Evolutionary conservation across 1,140 invertebrate species (phyloP).

Genomic region (Aphelinus certus): DNA sequence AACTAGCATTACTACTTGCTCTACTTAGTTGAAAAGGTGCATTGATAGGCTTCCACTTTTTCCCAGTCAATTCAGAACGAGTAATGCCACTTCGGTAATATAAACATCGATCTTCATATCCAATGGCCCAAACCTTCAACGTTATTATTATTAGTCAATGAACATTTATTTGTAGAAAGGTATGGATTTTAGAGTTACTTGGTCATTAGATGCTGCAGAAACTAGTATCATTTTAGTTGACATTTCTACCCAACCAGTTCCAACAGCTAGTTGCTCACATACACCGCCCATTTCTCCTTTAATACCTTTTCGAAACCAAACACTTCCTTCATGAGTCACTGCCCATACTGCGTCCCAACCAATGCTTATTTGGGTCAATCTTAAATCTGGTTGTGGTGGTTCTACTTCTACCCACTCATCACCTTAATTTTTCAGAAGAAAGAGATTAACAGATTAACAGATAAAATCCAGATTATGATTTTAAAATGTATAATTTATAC

Average conservation of each 20-base stretch:
- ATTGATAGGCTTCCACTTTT: slow-evolving; percentile 83
- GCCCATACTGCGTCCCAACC: slow-evolving; percentile 90
- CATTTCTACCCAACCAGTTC: slow-evolving; percentile 85
- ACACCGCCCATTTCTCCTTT: slow-evolving; percentile 75
- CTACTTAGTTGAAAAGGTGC: slow-evolving; percentile 81
- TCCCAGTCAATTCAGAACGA: slow-evolving; percentile 81
- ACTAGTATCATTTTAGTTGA: slow-evolving; percentile 84
- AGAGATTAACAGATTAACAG: not conserved
- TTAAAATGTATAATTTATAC: slow-evolving; percentile 52
- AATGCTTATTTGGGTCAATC: slow-evolving; percentile 81
- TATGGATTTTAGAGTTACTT: slow-evolving; percentile 66
- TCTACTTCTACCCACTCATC: slow-evolving; percentile 84
- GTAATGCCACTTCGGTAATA: slow-evolving; percentile 84
- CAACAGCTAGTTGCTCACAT: slow-evolving; percentile 77
- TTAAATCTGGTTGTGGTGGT: slow-evolving; percentile 74
- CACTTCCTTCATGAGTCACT: slow-evolving; percentile 81
- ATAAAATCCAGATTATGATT: no score
- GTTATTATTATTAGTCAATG: not conserved
- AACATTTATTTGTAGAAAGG: not conserved
- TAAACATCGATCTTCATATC: slow-evolving; percentile 77
- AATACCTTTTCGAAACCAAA: slow-evolving; percentile 91
- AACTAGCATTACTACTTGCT: slow-evolving; percentile 77
- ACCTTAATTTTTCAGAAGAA: slow-evolving; percentile 58
- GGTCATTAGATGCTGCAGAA: slow-evolving; percentile 87
- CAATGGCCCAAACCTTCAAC: slow-evolving; percentile 73